Conservation (phyloP, 2,888 invertebrate genomes). For the Parochlus steinenii region DNA sequence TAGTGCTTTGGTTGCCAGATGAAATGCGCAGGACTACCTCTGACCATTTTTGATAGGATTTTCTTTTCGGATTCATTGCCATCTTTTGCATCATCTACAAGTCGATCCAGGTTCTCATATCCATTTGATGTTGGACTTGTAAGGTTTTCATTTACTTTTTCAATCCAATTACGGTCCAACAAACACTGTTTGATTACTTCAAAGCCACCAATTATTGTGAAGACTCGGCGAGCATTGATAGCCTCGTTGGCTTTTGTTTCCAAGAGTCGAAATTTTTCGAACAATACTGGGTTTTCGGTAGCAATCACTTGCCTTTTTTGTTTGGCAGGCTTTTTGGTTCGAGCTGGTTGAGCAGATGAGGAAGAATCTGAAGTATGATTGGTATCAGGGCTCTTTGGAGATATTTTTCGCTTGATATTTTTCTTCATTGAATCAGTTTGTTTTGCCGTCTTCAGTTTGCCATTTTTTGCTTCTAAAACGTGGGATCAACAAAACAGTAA, state of each 20-base stretch:
- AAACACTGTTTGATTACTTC: conserved; percentile 38
- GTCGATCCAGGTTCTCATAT: conserved; percentile 23
- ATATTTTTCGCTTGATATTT: too few species aligned
- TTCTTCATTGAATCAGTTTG: too few species aligned
- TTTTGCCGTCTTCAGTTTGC: too few species aligned
- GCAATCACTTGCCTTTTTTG: conserved; percentile 30
- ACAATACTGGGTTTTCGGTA: conserved; percentile 27
- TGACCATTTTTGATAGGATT: conserved; percentile 30
- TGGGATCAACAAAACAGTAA: too few species aligned
- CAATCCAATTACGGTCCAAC: conserved; percentile 45
- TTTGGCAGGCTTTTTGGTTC: conserved; percentile 24
- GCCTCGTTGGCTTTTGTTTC: conserved; percentile 34
- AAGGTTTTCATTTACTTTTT: conserved; percentile 29
- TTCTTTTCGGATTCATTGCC: conserved; percentile 29
- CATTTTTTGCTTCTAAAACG: too few species aligned
- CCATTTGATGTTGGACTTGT: conserved; percentile 17
- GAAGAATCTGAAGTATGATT: too few species aligned
- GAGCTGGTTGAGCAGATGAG: too few species aligned
- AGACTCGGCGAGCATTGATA: conserved; percentile 35
- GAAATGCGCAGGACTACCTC: conserved; percentile 28
- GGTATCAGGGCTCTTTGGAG: too few species aligned
- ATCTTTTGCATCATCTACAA: conserved; percentile 21
- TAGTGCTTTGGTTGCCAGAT: conserved; percentile 29
- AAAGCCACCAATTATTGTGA: conserved; percentile 36
- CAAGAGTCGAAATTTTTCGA: conserved; percentile 23